These are phyloP conservation scores for Zosterops lateralis DNA, from an alignment of 2,113 vertebrate species.

Conservation along the genomic window DNA sequence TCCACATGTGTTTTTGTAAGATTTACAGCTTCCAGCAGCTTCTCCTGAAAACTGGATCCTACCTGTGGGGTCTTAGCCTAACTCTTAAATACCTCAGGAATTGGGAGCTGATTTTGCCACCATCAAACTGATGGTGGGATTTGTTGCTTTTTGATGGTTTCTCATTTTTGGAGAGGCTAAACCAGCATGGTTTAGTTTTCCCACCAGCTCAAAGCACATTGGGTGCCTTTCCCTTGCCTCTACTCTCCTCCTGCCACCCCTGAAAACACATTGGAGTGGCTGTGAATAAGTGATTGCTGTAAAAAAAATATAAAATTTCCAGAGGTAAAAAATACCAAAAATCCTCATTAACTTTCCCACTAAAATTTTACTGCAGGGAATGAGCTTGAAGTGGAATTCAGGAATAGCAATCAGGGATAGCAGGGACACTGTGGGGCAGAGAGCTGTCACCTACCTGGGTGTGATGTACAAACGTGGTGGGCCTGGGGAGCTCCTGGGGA, in stretches of 20 bases:
- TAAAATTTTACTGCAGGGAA: neutral
- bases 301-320: neutral
- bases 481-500: neutral
- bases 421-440: neutral
- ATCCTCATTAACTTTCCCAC: neutral
- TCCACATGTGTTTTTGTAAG: neutral
- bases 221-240: neutral
- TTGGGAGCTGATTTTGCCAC: neutral
- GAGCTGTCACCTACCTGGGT: neutral
- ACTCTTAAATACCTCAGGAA: neutral
- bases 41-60: neutral
- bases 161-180: neutral
- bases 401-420: neutral
- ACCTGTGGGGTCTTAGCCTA: neutral
- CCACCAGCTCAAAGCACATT: neutral
- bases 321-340: neutral
- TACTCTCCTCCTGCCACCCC: neutral
- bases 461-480: neutral
- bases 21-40: neutral
- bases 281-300: neutral
- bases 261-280: neutral
- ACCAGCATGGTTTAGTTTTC: fast-evolving
- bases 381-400: neutral
- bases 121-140: fast-evolving
- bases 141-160: neutral